Evolutionary conservation across 2,113 vertebrate genomes (phyloP).

Genomic region (Madoqua kirkii): DNA sequence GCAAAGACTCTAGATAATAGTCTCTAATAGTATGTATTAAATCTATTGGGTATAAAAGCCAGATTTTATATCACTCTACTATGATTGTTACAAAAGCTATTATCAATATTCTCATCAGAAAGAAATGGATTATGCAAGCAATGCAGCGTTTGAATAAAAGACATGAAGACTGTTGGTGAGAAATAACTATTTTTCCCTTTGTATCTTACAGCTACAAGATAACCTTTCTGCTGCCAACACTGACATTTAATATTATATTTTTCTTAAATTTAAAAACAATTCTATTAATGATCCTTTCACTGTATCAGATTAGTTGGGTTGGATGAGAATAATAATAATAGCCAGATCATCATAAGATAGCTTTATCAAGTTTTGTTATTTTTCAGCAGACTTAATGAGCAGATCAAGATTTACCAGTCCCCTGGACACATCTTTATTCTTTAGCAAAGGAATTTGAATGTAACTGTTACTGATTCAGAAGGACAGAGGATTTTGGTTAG

Average conservation of each 20-base stretch:
- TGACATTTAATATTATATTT: not conserved
- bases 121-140: not conserved
- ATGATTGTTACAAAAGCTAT: not conserved
- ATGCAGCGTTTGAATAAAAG: slow-evolving; percentile 8
- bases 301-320: slow-evolving; percentile 27
- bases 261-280: slow-evolving; percentile 41
- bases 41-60: not conserved
- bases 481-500: slow-evolving; percentile 41
- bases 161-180: not conserved
- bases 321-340: slow-evolving; percentile 10
- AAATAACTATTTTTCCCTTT: not conserved
- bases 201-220: not conserved
- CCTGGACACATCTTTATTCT: slow-evolving; percentile 24
- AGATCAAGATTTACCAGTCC: slow-evolving; percentile 59
- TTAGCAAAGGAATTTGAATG: slow-evolving; percentile 43
- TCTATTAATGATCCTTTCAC: slow-evolving; percentile 36
- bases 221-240: not conserved
- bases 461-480: slow-evolving; percentile 50
- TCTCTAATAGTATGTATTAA: not conserved
- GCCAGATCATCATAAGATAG: slow-evolving; percentile 6
- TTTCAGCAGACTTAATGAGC: slow-evolving; percentile 51
- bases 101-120: not conserved
- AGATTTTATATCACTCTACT: not conserved
- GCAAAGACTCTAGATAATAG: not conserved
- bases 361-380: slow-evolving; percentile 50